Percentiles rank a stretch among this genome's conserved stretches.
phyloP scores from a whole-genome alignment of 2,797 vertebrate genomes.

The Cyprinella venusta region DNA sequence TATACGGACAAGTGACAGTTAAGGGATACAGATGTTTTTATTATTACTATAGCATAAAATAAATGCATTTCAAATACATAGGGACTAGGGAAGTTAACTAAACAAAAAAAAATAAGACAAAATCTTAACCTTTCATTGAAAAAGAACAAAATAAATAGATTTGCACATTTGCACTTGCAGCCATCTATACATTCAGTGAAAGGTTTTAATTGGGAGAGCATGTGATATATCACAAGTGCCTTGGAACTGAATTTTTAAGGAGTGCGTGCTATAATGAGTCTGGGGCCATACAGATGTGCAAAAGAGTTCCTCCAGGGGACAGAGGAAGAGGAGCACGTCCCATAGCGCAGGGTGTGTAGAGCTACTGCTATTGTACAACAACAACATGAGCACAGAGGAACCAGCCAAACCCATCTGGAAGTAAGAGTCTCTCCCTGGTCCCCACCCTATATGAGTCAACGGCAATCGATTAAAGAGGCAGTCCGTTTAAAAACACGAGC shows the following conservation, averaged over 20 bases:
- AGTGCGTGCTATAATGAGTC: slow-evolving; percentile 20
- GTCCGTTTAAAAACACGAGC: slow-evolving; percentile 6
- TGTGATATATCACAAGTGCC: neutral
- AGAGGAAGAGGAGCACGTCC: slow-evolving; percentile 34
- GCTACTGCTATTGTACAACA: slow-evolving; percentile 29
- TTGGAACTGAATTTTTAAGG: slow-evolving; percentile 20
- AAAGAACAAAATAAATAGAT: neutral
- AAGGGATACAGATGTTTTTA: too few relatives aligned
- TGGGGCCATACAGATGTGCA: slow-evolving; percentile 22
- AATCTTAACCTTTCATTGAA: neutral
- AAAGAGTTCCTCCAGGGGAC: slow-evolving; percentile 11
- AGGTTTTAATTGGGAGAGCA: neutral
- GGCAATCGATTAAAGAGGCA: slow-evolving; percentile 10
- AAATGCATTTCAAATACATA: too few relatives aligned
- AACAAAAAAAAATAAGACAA: neutral
- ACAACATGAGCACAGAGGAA: slow-evolving; percentile 32
- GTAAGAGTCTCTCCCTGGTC: slow-evolving; percentile 17
- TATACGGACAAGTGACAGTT: too few relatives aligned
- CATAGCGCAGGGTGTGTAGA: slow-evolving; percentile 43
- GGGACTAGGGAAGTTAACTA: too few relatives aligned
- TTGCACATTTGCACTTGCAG: slow-evolving; percentile 29
- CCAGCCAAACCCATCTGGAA: slow-evolving; percentile 44
- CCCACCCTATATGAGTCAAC: slow-evolving; percentile 42
- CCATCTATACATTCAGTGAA: neutral
- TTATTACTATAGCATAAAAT: too few relatives aligned